Percentiles rank a stretch among this genome's conserved stretches.
Evolutionary conservation across 1,140 invertebrate genomes (phyloP).

Genomic region (Akabosia matsudoensis): DNA sequence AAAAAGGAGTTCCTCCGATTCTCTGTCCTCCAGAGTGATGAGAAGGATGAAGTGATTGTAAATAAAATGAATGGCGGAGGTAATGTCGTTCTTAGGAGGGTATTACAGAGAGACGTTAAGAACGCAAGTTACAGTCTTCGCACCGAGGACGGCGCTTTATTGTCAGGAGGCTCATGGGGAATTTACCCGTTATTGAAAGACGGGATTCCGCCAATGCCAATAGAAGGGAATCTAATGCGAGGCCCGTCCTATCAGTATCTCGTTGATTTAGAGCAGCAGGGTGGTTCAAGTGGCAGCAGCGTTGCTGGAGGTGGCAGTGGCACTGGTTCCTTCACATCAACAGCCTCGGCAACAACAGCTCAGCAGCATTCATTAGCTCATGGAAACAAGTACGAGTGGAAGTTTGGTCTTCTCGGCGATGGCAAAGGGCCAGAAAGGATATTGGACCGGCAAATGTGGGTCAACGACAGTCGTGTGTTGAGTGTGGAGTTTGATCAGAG

Average conservation of each 20-base stretch:
- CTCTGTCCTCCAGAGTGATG: conserved; percentile 34
- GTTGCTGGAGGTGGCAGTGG: conserved; percentile 3
- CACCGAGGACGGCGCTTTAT: conserved; percentile 32
- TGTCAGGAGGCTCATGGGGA: conserved; percentile 38
- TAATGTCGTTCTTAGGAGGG: conserved; percentile 19
- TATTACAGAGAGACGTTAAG: conserved; percentile 28
- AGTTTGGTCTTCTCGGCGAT: conserved; percentile 39
- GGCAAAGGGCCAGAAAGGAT: conserved; percentile 35
- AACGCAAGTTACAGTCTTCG: conserved; percentile 41
- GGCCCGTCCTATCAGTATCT: conserved; percentile 38
- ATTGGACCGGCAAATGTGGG: conserved; percentile 46
- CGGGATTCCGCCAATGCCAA: conserved; percentile 29
- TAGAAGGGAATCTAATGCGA: conserved; percentile 41
- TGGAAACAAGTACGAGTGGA: conserved; percentile 46
- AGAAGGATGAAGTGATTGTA: conserved; percentile 32
- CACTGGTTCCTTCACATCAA: neutral
- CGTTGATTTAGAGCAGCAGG: conserved; percentile 3
- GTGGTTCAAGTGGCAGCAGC: neutral
- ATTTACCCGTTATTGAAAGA: conserved; percentile 35
- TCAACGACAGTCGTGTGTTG: conserved; percentile 72
- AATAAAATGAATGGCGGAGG: conserved; percentile 17
- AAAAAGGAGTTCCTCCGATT: conserved; percentile 28
- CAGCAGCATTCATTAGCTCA: neutral
- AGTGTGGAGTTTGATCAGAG: conserved; percentile 88
- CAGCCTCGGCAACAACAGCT: neutral